These are phyloP conservation scores for Cassiopea xamachana DNA, from an alignment of 30 jellyfish, hydroid and myxozoan species.

Conservation along the genomic window DNA sequence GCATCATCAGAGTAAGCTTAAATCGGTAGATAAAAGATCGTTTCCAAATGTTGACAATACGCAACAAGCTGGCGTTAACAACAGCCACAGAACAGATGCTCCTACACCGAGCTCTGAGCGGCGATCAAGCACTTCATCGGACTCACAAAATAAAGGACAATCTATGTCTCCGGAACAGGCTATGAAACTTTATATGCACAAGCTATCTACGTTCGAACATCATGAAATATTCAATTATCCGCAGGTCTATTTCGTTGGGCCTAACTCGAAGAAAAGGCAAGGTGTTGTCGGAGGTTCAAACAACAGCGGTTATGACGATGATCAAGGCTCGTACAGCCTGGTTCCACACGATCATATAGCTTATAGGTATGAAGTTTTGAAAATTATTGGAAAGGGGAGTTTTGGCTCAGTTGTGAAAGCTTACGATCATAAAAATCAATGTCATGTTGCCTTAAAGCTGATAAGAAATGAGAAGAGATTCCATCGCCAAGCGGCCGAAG, in stretches of 20 bases:
- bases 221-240: slow-evolving; percentile 95
- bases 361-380: slow-evolving; percentile 88
- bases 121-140: slow-evolving; percentile 90
- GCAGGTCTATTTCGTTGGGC: slow-evolving; percentile 94
- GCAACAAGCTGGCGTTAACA: slow-evolving; percentile 59
- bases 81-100: slow-evolving; percentile 60
- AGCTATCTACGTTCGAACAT: slow-evolving; percentile 92
- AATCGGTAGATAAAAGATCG: slow-evolving; percentile 73
- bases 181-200: slow-evolving; percentile 92
- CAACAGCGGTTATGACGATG: slow-evolving; percentile 96
- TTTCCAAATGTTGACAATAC: slow-evolving; percentile 80
- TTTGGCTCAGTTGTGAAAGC: slow-evolving; percentile 97
- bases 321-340: slow-evolving; percentile 90
- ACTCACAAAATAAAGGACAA: slow-evolving; percentile 90
- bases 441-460: slow-evolving; percentile 91
- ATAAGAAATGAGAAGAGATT: slow-evolving; percentile 93
- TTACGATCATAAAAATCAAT: slow-evolving; percentile 90
- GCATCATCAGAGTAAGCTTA: slow-evolving; percentile 73
- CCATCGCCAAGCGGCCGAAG: slow-evolving; percentile 99
- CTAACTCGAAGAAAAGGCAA: slow-evolving; percentile 93
- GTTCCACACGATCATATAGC: slow-evolving; percentile 96
- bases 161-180: slow-evolving; percentile 92
- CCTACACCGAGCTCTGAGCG: slow-evolving; percentile 84
- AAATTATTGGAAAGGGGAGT: slow-evolving; percentile 93
- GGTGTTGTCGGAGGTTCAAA: slow-evolving; percentile 98